A percentile compares a stretch with the other conserved stretches of the same genome.
phyloP scores from a whole-genome alignment of 1,140 invertebrate genomes.

The Platorchestia sp. region DNA sequence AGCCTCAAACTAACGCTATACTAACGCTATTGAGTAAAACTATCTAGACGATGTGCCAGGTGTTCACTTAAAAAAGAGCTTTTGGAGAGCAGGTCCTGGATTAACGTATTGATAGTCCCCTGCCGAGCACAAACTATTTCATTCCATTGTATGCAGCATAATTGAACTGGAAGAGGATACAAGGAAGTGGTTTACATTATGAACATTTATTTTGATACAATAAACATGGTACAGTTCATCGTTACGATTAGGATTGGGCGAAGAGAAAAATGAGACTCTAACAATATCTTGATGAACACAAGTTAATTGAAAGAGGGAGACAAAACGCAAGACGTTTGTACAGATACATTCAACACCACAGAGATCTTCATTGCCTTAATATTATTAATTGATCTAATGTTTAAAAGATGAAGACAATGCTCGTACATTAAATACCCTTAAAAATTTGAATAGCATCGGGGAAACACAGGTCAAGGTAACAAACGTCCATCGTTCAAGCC shows the following conservation, averaged over 20 bases:
- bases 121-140: no score
- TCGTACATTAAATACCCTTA: not conserved
- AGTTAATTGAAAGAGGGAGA: slow-evolving; percentile 20
- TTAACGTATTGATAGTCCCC: no score
- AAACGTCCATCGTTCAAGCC: slow-evolving; percentile 24
- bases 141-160: no score
- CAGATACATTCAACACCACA: slow-evolving; percentile 53
- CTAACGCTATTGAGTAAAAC: no score
- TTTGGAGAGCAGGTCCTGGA: no score
- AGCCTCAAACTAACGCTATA: no score
- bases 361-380: slow-evolving; percentile 46
- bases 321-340: slow-evolving; percentile 40
- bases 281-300: slow-evolving; percentile 12
- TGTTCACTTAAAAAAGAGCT: no score
- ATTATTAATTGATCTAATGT: slow-evolving; percentile 20
- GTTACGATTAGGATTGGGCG: slow-evolving; percentile 36
- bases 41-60: no score
- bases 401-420: slow-evolving; percentile 39
- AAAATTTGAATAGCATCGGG: not conserved
- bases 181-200: no score
- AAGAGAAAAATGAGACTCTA: slow-evolving; percentile 35
- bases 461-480: not conserved
- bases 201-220: slow-evolving; percentile 56
- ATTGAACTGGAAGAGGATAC: no score
- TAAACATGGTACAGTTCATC: slow-evolving; percentile 53